These are phyloP conservation scores for Coptodon bakossiorum DNA, from an alignment of 2,113 vertebrate genomes.

Conservation along the genomic window DNA sequence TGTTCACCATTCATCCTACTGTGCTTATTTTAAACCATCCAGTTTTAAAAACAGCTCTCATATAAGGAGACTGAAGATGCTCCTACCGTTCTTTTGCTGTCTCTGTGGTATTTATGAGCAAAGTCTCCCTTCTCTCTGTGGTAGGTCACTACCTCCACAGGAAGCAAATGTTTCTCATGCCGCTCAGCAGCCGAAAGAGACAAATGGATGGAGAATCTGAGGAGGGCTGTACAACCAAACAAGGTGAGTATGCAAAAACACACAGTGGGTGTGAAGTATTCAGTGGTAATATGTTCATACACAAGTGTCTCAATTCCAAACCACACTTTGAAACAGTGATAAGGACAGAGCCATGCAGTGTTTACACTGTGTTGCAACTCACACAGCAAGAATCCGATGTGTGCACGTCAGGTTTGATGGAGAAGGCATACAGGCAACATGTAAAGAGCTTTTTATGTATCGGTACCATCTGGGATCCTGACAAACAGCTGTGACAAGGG, in stretches of 20 bases:
- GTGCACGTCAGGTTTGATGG: not conserved
- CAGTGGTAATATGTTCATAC: not conserved
- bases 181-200: conserved; percentile 95
- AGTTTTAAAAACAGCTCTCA: not conserved
- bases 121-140: not conserved
- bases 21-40: not conserved
- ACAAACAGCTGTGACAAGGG: conserved; percentile 19
- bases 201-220: conserved; percentile 99
- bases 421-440: not conserved
- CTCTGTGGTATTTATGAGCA: not conserved
- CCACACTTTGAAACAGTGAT: not conserved
- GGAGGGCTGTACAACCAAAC: conserved; percentile 95
- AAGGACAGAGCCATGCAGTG: not conserved
- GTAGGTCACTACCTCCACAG: conserved; percentile 94
- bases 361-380: not conserved
- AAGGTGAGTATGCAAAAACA: conserved; percentile 75
- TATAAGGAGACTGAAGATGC: not conserved
- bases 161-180: conserved; percentile 98
- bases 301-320: not conserved
- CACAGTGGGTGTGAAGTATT: not conserved
- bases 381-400: not conserved
- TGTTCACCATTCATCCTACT: not conserved
- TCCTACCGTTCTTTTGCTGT: not conserved
- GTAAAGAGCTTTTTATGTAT: not conserved
- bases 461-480: not conserved